phyloP scores from a whole-genome alignment of 1,140 invertebrate genomes.

The Teleogryllus occipitalis region DNA sequence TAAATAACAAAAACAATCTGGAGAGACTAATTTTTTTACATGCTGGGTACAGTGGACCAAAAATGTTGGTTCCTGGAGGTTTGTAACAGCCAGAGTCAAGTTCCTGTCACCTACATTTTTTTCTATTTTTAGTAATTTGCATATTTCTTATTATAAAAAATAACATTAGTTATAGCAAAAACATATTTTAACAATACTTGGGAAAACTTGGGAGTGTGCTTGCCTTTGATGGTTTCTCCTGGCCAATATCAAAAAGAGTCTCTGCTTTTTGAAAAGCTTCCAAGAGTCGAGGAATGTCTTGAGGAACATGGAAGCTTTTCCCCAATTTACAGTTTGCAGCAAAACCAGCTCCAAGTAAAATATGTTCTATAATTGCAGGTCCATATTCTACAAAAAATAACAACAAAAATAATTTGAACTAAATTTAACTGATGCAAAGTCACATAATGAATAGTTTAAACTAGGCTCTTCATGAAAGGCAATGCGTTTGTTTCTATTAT shows the following conservation, averaged over 20 bases:
- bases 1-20: too few species aligned
- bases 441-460: too few species aligned
- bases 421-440: too few species aligned
- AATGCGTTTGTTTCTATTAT: conserved; percentile 16
- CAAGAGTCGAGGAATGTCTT: conserved; percentile 57
- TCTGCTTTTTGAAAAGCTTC: conserved; percentile 63
- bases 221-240: conserved; percentile 28
- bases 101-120: too few species aligned
- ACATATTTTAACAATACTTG: not conserved
- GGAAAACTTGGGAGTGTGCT: not conserved
- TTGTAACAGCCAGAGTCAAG: too few species aligned
- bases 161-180: not conserved
- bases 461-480: not conserved
- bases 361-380: conserved; percentile 82
- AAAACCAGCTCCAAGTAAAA: conserved; percentile 64
- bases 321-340: conserved; percentile 44
- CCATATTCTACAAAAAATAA: conserved; percentile 63
- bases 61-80: too few species aligned
- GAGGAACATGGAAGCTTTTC: conserved; percentile 55
- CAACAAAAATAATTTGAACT: not conserved
- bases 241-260: conserved; percentile 48
- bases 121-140: not conserved
- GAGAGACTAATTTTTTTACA: too few species aligned
- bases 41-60: too few species aligned
- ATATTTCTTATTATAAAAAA: not conserved